phyloP scores from a whole-genome alignment of 2,797 vertebrate genomes.

The Pseudomugil gertrudae region DNA sequence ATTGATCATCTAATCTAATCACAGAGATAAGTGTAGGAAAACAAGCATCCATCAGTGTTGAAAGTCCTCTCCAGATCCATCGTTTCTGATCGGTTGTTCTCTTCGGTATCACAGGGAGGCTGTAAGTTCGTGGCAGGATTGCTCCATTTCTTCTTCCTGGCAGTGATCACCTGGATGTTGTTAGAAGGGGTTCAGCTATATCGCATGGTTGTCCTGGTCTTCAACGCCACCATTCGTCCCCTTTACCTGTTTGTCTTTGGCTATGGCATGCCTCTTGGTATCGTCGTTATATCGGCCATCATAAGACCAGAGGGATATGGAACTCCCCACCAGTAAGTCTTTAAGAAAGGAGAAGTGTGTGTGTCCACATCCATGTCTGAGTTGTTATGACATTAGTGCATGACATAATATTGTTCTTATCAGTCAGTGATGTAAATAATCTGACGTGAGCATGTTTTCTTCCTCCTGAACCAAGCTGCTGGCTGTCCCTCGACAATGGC shows the following conservation, averaged over 20 bases:
- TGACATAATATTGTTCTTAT: slow-evolving; percentile 10
- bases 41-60: background rate
- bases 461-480: slow-evolving; percentile 80
- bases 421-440: slow-evolving; percentile 9
- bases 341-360: background rate
- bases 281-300: slow-evolving; percentile 82
- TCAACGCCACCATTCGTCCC: slow-evolving; percentile 79
- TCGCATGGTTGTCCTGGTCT: slow-evolving; percentile 89
- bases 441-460: slow-evolving; percentile 20
- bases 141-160: slow-evolving; percentile 88
- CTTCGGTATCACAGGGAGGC: slow-evolving; percentile 68
- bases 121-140: slow-evolving; percentile 85
- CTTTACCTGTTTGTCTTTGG: slow-evolving; percentile 79
- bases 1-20: background rate
- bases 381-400: slow-evolving; percentile 23
- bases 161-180: slow-evolving; percentile 88
- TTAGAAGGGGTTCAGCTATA: slow-evolving; percentile 91
- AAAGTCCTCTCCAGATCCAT: too few relatives aligned
- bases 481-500: slow-evolving; percentile 74
- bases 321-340: slow-evolving; percentile 79
- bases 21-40: background rate
- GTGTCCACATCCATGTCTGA: background rate
- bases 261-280: slow-evolving; percentile 82
- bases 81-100: too few relatives aligned
- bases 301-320: slow-evolving; percentile 76